Evolutionary conservation across 2,888 invertebrate species (phyloP).

Genomic region (Euclidia mi): DNA sequence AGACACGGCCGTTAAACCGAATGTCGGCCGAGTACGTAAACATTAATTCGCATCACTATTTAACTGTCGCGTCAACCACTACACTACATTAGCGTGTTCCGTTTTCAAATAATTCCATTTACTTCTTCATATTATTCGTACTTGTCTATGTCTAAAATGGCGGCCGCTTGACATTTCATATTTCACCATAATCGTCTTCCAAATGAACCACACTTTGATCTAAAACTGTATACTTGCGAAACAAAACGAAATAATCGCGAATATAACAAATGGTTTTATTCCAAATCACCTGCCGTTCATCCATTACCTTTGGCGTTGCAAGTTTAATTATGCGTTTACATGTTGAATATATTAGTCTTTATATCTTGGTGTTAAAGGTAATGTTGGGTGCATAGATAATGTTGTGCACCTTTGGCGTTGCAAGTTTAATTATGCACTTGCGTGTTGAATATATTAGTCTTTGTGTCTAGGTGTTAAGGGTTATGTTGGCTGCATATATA

Average conservation of each 20-base stretch:
- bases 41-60: too few relatives aligned
- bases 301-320: conserved; percentile 56
- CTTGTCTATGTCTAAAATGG: too few relatives aligned
- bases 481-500: conserved; percentile 38
- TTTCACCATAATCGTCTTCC: conserved; percentile 45
- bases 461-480: conserved; percentile 43
- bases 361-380: conserved; percentile 37
- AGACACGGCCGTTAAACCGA: too few relatives aligned
- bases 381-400: conserved; percentile 37
- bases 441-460: conserved; percentile 27
- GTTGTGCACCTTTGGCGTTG: conserved; percentile 45
- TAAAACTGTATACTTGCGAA: conserved; percentile 55
- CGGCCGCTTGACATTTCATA: conserved; percentile 53
- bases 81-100: too few relatives aligned
- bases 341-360: conserved; percentile 36
- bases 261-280: conserved; percentile 65
- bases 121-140: too few relatives aligned
- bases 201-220: conserved; percentile 57
- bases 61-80: too few relatives aligned
- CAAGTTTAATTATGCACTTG: conserved; percentile 19
- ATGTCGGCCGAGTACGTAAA: too few relatives aligned
- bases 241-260: conserved; percentile 53
- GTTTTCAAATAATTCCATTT: too few relatives aligned
- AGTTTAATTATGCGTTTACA: conserved; percentile 10
- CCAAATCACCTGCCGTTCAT: conserved; percentile 68